These are phyloP conservation scores for Tetanocera ferruginea DNA, from an alignment of 2,888 invertebrate species.

Conservation along the genomic window DNA sequence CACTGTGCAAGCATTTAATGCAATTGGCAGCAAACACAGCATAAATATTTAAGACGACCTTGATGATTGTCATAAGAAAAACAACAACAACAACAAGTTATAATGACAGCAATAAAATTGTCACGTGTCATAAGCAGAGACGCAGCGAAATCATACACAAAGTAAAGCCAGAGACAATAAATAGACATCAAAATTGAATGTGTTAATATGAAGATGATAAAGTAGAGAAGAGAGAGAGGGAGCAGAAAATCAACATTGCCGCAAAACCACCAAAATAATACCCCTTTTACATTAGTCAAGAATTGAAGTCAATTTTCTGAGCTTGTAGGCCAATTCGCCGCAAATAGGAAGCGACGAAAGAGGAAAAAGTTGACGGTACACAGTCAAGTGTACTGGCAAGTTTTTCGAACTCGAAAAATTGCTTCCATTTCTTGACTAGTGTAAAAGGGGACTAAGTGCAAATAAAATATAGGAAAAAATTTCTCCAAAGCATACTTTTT, in stretches of 20 bases:
- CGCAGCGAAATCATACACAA: background rate
- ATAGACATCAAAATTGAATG: background rate
- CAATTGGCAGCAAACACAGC: background rate
- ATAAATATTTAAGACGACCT: background rate
- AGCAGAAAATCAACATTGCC: background rate
- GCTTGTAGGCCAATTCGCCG: no score
- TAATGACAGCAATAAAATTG: background rate
- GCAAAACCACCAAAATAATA: background rate
- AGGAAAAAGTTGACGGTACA: no score
- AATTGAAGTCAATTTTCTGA: no score
- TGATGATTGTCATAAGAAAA: background rate
- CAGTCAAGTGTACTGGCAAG: no score
- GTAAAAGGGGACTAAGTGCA: no score
- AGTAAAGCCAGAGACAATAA: background rate
- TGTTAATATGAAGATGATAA: background rate
- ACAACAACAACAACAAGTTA: background rate
- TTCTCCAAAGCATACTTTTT: no score
- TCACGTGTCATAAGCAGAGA: constrained; percentile 2
- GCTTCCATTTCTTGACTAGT: no score
- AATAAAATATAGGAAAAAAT: background rate
- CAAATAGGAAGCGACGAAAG: no score
- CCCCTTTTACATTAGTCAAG: no score
- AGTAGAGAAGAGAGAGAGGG: background rate
- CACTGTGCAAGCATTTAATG: background rate
- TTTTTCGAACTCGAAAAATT: no score